Percentiles rank a stretch among this genome's conserved stretches.
Evolutionary conservation across 2,113 vertebrate genomes (phyloP).

Genomic region (Pholis gunnellus): DNA sequence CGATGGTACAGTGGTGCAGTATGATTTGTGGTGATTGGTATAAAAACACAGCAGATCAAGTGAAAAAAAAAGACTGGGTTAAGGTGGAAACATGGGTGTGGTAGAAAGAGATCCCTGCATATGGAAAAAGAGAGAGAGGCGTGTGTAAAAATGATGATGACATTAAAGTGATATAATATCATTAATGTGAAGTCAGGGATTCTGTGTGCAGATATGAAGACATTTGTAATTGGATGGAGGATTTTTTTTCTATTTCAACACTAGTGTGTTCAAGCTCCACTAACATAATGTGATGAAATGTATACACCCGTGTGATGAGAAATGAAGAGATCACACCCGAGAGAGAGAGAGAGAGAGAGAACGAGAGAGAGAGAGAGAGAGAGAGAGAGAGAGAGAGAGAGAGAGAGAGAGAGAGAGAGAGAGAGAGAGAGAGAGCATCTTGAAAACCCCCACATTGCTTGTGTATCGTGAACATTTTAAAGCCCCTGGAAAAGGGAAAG

Average conservation of each 20-base stretch:
- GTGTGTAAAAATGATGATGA: background rate
- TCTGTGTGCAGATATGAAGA: background rate
- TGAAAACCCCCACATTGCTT: slow-evolving; percentile 64
- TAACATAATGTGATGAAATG: slow-evolving; percentile 52
- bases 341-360: slow-evolving; percentile 50
- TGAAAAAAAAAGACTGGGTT: background rate
- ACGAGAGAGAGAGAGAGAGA: slow-evolving; percentile 35
- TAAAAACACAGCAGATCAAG: background rate
- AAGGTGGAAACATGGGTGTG: slow-evolving; percentile 46
- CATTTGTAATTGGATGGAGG: background rate
- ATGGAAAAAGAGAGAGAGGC: background rate
- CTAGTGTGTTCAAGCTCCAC: slow-evolving; percentile 1
- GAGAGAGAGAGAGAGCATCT: slow-evolving; percentile 54
- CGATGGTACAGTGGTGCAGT: slow-evolving; percentile 15
- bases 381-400: slow-evolving; percentile 40
- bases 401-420: slow-evolving; percentile 52
- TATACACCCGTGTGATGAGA: slow-evolving; percentile 63
- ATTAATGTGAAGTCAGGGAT: background rate
- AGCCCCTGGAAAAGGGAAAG: slow-evolving; percentile 25
- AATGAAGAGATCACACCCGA: slow-evolving; percentile 64
- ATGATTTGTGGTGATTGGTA: background rate
- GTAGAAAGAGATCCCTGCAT: slow-evolving; percentile 25
- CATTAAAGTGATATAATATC: background rate
- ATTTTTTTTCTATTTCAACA: background rate
- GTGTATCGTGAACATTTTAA: slow-evolving; percentile 71